A percentile compares a stretch with the other conserved stretches of the same genome.
Conservation (phyloP, 1,140 invertebrate genomes). For the Drosophila quadrilineata region DNA sequence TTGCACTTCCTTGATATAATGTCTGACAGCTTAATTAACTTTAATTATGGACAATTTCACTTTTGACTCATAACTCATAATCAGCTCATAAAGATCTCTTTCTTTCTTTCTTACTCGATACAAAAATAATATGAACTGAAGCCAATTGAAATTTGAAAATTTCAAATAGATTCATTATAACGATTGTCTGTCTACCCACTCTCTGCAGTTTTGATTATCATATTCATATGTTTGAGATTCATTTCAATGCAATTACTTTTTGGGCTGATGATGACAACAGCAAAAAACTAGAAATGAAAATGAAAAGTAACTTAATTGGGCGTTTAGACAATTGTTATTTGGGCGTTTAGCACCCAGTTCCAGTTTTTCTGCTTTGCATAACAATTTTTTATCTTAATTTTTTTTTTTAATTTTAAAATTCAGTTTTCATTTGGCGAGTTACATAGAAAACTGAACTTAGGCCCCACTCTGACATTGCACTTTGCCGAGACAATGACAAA, state of each 20-base stretch:
- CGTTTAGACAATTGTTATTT: slow-evolving; percentile 22
- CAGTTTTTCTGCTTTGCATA: too few relatives aligned
- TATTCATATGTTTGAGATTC: too few relatives aligned
- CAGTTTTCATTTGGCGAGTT: slow-evolving; percentile 2
- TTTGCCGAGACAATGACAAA: slow-evolving; percentile 7
- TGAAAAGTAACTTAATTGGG: slow-evolving; percentile 46
- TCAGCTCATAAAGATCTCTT: slow-evolving; percentile 10
- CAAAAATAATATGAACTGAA: too few relatives aligned
- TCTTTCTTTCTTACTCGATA: too few relatives aligned
- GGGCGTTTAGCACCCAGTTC: slow-evolving; percentile 19
- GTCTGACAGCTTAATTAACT: slow-evolving; percentile 23
- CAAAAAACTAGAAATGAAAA: too few relatives aligned
- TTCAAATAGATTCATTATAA: too few relatives aligned
- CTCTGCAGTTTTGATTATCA: too few relatives aligned
- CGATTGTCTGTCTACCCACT: too few relatives aligned
- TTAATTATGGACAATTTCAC: slow-evolving; percentile 26
- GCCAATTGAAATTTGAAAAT: too few relatives aligned
- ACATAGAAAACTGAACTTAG: slow-evolving; percentile 9
- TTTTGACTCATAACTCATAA: slow-evolving; percentile 1
- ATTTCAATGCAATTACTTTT: slow-evolving; percentile 26
- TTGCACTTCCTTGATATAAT: slow-evolving; percentile 6
- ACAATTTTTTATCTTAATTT: slow-evolving; percentile 10
- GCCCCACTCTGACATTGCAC: slow-evolving; percentile 14
- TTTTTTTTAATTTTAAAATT: slow-evolving; percentile 5
- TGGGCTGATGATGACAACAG: too few relatives aligned